Percentiles rank a stretch among this genome's conserved stretches.
Evolutionary conservation across 2,888 invertebrate genomes (phyloP).

Genomic region (Drosophila mettleri): DNA sequence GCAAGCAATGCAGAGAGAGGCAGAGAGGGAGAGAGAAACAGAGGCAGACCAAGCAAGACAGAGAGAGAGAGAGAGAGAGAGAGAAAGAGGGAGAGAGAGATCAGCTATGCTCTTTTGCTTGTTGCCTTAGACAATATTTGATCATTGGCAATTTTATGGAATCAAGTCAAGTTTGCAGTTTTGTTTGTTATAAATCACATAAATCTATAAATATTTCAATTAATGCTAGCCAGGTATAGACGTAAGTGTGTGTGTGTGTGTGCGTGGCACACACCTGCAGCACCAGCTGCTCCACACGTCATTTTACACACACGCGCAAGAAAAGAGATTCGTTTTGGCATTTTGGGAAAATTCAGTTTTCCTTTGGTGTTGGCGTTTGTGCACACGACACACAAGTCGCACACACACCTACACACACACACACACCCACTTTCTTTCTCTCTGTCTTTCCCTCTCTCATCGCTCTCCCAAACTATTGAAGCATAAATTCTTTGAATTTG

Average conservation of each 20-base stretch:
- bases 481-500: constrained; percentile 46
- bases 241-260: constrained; percentile 14
- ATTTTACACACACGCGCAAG: constrained; percentile 37
- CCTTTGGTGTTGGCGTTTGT: constrained; percentile 70
- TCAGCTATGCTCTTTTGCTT: constrained; percentile 5
- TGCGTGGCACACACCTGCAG: constrained; percentile 62
- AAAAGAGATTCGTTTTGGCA: constrained; percentile 37
- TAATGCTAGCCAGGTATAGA: not conserved
- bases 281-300: constrained; percentile 46
- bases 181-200: constrained; percentile 41
- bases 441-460: constrained; percentile 19
- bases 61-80: constrained; percentile 1
- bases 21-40: not conserved
- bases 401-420: constrained; percentile 37
- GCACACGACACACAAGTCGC: constrained; percentile 82
- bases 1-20: not conserved
- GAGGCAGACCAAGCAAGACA: too few species aligned
- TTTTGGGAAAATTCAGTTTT: constrained; percentile 46
- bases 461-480: constrained; percentile 43
- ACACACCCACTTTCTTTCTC: constrained; percentile 14
- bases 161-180: constrained; percentile 60
- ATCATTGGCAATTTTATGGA: constrained; percentile 68
- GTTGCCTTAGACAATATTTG: constrained; percentile 58
- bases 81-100: constrained; percentile 1
- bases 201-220: constrained; percentile 47